These are phyloP conservation scores for Meghimatium bilineatum DNA, from an alignment of 2,888 invertebrate species.

Conservation along the genomic window DNA sequence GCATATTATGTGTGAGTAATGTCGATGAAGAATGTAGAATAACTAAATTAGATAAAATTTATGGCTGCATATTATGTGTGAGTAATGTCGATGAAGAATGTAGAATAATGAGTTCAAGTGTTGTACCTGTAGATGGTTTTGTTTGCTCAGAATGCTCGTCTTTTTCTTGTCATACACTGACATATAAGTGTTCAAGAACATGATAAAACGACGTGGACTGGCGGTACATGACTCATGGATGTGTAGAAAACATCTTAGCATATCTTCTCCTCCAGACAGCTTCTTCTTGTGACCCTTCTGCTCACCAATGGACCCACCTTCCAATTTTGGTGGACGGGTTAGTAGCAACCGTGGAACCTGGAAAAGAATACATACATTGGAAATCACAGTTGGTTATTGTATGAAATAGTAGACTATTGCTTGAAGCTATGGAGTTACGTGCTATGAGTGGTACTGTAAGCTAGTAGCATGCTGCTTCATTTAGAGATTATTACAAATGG, in stretches of 20 bases:
- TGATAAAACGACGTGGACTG: conserved; percentile 80
- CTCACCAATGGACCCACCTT: conserved; percentile 71
- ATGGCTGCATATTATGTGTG: too few relatives aligned
- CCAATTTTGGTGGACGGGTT: conserved; percentile 72
- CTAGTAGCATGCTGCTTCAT: too few relatives aligned
- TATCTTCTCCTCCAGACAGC: conserved; percentile 75
- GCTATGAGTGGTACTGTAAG: too few relatives aligned
- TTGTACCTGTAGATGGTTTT: conserved; percentile 83
- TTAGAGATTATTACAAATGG: too few relatives aligned
- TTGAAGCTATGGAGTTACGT: too few relatives aligned
- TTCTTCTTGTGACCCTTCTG: conserved; percentile 66
- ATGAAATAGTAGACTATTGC: too few relatives aligned
- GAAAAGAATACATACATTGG: background rate
- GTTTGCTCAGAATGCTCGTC: conserved; percentile 80
- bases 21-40: too few relatives aligned
- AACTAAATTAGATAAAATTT: too few relatives aligned
- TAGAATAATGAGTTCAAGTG: too few relatives aligned
- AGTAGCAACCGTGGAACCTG: conserved; percentile 77
- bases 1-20: too few relatives aligned
- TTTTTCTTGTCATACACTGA: conserved; percentile 83
- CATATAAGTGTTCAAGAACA: conserved; percentile 79
- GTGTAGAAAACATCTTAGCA: conserved; percentile 77
- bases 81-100: too few relatives aligned
- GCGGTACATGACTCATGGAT: conserved; percentile 78
- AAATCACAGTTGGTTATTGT: too few relatives aligned